Evolutionary conservation across 2,113 vertebrate genomes (phyloP), one percentile per base, ranked within the genome.

Genomic region (Labeo rohita): DNA sequence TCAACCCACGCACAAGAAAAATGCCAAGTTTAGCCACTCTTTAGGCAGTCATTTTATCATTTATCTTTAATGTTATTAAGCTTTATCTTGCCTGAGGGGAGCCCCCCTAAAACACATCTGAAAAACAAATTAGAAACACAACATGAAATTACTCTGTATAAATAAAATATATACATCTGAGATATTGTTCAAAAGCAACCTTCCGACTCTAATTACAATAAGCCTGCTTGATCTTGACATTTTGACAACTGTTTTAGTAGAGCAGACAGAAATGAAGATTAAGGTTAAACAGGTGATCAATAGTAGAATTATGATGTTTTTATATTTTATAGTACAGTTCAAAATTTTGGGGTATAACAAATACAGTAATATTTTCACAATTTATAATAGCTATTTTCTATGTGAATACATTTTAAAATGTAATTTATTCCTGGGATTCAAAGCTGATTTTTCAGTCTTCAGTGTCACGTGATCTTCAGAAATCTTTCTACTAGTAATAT

Each of bases 21-120:
- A 74, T 49, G 72, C 10, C 43, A 74, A 47, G 45, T 47, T 65
- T 74, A 74, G 72, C 72, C 10, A 49, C 11, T 49, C 45, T 49
- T 74, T n/a, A 75, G n/a, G 72, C n/a, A 3, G 10, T 21, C 47
- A n/a, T 74, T 56, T 56, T 8, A 56, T 18, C 6, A 74, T 47
- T 74, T n/a, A 73, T 73, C 43, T 47, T 73, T 49, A 47, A 47
- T 73, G 70, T 47, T n/a, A 23, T 13, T 47, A 49, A 49, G 45
- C 72, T 47, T 47, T 47, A 74, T 47, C 10, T 74, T 74, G 72
- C 72, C 72, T 74, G 72, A 74, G 43, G 72, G 72, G n/a, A 74
- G 43, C 7, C 36, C 16, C 16, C 43, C 8, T 21, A 36, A 43
- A 72, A 72, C 39, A 72, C 68, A 45, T 72, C 68, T 72, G 68